Evolutionary conservation across 1,140 invertebrate genomes (phyloP), one percentile per base, ranked within the genome.

Genomic region (Caerostris darwini): DNA sequence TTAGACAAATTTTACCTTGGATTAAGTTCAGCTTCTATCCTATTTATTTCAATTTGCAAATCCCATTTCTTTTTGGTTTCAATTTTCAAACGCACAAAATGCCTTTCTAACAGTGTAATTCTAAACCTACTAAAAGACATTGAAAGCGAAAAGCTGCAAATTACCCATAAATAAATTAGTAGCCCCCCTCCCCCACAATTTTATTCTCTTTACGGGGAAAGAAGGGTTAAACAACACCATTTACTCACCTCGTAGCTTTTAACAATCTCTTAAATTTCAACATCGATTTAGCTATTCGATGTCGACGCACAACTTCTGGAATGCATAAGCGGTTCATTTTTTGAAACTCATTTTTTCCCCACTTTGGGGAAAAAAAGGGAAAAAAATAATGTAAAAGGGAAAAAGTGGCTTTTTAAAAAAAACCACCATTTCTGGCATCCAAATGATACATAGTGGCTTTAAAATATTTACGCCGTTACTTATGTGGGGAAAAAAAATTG

Each of bases 381-480:
- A n/a, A 67, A 34, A 67, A 67, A 67, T n/a, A n/a, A 14, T 50
- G 56, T 56, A 57, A 57, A n/a, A 67, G 17, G 17, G 61, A 59
- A 56, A 17, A 85, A 85, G 57, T 58, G 83, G 57, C 34, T 53
- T 77, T 53, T 53, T 12, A 77, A 34, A 34, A 34, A 77, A 61
- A 64, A 64, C 71, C 71, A 0, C 71, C 58, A 58, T 57, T 81
- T n/a, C 14, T 3, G 12, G 86, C 58, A 58, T 88, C 50, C 19
- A 54, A 88, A 88, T 67, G 86, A 88, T 88, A 88, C 86, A 88
- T 58, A 58, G 57, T 19, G 77, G 14, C 86, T 58, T 88, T 88
- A 88, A 88, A 88, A 88, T 88, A 88, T 88, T 88, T 88, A 88
- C 86, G 86, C 59, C 57, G 61, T 88, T 58, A 88, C 67, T 88